Evolutionary conservation across 2,113 vertebrate species (phyloP).

Genomic region (Ardeotis arabs): DNA sequence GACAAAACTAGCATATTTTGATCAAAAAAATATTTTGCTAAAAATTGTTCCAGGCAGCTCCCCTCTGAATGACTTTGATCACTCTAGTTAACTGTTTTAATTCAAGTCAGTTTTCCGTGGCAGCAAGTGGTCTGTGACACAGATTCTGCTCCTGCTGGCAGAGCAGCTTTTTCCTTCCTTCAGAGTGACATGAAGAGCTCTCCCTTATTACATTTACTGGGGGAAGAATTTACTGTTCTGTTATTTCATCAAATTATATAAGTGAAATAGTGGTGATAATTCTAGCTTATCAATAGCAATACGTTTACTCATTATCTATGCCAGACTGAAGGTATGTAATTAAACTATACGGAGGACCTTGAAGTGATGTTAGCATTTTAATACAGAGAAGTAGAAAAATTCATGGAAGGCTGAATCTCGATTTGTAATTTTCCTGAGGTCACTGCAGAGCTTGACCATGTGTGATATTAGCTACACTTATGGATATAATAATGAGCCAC

Average conservation of each 20-base stretch:
- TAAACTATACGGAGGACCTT: constrained; percentile 53
- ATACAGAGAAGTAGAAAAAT: constrained; percentile 37
- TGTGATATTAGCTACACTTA: not conserved
- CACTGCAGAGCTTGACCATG: not conserved
- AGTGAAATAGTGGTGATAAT: not conserved
- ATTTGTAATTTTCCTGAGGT: constrained; percentile 26
- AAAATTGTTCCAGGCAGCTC: not conserved
- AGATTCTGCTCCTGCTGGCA: not conserved
- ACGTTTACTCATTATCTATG: constrained; percentile 48
- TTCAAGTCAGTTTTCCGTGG: not conserved
- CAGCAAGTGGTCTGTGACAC: not conserved
- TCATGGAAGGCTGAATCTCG: constrained; percentile 32
- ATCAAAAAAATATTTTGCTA: constrained; percentile 19
- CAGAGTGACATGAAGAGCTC: not conserved
- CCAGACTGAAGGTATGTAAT: constrained; percentile 54
- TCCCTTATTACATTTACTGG: not conserved
- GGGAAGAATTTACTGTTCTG: not conserved
- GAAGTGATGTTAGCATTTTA: constrained; percentile 41
- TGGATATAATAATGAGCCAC: not conserved
- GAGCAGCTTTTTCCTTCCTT: not conserved
- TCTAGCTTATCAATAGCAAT: not conserved
- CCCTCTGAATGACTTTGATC: not conserved
- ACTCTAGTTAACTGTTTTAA: not conserved
- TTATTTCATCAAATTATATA: not conserved
- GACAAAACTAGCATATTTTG: not conserved